Base-by-base conservation (phyloP, 1,140 invertebrate genomes). In the Papilio helenus region DNA sequence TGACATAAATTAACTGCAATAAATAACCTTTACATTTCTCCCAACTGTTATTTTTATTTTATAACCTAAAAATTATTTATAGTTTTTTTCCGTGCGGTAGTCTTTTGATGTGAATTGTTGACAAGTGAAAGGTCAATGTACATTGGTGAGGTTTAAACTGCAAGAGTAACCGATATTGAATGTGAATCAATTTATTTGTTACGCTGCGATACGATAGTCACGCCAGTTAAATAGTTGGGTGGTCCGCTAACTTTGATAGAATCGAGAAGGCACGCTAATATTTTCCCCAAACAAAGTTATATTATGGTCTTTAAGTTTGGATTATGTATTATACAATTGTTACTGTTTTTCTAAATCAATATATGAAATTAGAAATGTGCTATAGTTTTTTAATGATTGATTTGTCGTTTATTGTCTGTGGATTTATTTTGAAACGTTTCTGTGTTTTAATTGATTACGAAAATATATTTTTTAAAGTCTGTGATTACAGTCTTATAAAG, bases 1-100 rank as follows among this genome's bases (percentile, higher is more conserved):
- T 61, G 58, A 61, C 58, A 61, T 61, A 61, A 61, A 26, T 61
- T 23, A 61, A 5, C 58, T 61, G 58, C 23, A 61, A 61, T 26
- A 61, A 61, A 61, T 61, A 20, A 55, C 51, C n/a, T 55, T 61
- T 61, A 26, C 26, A 61, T 61, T 61, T 61, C 20, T 26, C 10
- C 12, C 10, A 61, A 26, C 58, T 61, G 58, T 61, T 58, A 20
- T 61, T 61, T 26, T 61, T 61, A 26, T 26, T 61, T 61, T 12
- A 61, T 61, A 26, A 20, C 51, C 51, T 55, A 20, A 55, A 55
- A 55, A 51, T 18, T 61, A 2, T 14, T 61, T 39, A 8, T 8
- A 5, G 16, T 26, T 26, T 61, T 20, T 7, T 20, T 26, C 58
- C 18, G 3, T 26, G 58, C 58, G 58, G 58, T 14, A 26, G 9